phyloP scores from a whole-genome alignment of 2,113 vertebrate species.

The Galbula dea region DNA sequence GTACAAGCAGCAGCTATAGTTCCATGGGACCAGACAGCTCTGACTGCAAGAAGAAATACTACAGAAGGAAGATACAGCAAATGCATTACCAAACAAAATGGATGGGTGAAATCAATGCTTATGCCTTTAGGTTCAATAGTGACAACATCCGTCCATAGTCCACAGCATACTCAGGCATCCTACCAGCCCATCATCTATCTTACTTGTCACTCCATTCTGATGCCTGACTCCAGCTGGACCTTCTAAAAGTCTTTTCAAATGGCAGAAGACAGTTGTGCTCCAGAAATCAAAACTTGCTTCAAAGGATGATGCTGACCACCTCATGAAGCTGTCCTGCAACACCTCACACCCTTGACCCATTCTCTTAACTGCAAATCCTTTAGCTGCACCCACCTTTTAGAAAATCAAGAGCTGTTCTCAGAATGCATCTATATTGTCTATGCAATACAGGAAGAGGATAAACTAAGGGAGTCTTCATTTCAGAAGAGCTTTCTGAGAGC shows the following conservation, averaged over 20 bases:
- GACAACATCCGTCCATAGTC: not conserved
- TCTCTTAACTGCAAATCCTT: not conserved
- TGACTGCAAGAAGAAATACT: not conserved
- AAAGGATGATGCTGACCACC: not conserved
- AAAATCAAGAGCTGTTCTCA: not conserved
- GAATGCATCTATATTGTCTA: not conserved
- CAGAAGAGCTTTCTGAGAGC: not conserved
- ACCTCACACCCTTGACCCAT: not conserved
- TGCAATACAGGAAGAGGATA: not conserved
- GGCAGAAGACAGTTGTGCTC: not conserved
- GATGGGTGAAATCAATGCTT: not conserved
- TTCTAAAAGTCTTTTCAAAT: not conserved
- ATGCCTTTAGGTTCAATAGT: not conserved
- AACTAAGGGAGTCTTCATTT: not conserved
- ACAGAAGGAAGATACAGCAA: accelerated
- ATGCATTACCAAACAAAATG: not conserved
- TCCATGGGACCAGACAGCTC: not conserved
- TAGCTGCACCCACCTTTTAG: not conserved
- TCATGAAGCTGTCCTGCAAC: not conserved
- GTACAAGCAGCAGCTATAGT: not conserved
- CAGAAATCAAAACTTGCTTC: not conserved
- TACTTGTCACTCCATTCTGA: not conserved
- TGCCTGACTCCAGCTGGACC: not conserved
- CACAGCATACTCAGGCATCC: not conserved
- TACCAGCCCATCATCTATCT: not conserved